Evolutionary conservation across 2,797 vertebrate genomes (phyloP).

Genomic region (Tragelaphus oryx): DNA sequence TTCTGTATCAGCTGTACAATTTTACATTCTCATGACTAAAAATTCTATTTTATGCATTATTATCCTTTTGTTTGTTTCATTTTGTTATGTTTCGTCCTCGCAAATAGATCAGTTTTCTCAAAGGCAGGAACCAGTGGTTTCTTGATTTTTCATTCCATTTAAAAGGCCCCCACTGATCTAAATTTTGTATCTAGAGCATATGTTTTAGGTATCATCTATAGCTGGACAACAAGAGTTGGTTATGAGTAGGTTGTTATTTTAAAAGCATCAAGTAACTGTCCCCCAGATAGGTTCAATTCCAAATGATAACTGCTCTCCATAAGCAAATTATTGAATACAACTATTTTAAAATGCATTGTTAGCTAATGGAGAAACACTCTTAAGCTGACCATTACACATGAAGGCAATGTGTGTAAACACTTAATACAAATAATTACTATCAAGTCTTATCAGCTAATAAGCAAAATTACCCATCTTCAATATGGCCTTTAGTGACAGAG

Average conservation of each 20-base stretch:
- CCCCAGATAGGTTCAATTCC: not conserved
- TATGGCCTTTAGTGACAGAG: not conserved
- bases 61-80: not conserved
- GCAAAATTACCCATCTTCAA: not conserved
- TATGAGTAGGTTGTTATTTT: not conserved
- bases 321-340: not conserved
- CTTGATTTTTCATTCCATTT: not conserved
- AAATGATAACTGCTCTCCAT: not conserved
- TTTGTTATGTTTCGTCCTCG: not conserved
- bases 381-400: not conserved
- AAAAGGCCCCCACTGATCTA: not conserved
- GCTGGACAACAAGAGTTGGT: not conserved
- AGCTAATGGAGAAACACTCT: not conserved
- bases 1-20: not conserved
- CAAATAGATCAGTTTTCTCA: not conserved
- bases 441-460: conserved; percentile 16
- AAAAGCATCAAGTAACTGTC: not conserved
- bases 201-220: not conserved
- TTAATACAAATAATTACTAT: not conserved
- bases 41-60: not conserved
- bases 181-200: not conserved
- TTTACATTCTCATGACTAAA: not conserved
- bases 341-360: not conserved
- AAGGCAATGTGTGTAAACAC: not conserved
- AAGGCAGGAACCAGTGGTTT: not conserved